Evolutionary conservation across 2,113 vertebrate species (phyloP).

Genomic region (Apistogramma diplotaenia): DNA sequence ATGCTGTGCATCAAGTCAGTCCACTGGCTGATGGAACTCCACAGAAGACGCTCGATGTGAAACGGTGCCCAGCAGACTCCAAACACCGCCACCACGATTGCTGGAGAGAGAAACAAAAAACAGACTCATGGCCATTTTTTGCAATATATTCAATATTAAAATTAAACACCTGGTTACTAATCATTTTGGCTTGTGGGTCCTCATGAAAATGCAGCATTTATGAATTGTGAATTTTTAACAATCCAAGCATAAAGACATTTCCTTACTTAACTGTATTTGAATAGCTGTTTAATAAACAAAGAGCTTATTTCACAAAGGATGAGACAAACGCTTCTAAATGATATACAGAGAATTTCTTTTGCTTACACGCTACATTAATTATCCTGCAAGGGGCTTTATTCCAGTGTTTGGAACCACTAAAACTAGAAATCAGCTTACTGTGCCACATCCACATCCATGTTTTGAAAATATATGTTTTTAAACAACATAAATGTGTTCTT

Average conservation of each 20-base stretch:
- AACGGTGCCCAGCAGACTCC: conserved; percentile 78
- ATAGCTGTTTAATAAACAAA: background rate
- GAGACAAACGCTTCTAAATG: background rate
- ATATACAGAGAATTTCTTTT: background rate
- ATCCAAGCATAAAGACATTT: background rate
- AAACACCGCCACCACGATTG: conserved; percentile 73
- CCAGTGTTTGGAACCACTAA: too few relatives aligned
- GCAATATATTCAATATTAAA: background rate
- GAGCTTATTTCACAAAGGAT: background rate
- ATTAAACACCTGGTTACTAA: background rate
- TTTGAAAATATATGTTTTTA: background rate
- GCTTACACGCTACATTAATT: background rate
- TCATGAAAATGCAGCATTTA: background rate
- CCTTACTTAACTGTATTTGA: background rate
- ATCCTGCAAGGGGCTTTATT: too few relatives aligned
- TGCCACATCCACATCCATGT: too few relatives aligned
- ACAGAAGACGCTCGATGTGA: conserved; percentile 76
- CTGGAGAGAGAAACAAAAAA: conserved; percentile 34
- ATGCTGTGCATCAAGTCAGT: conserved; percentile 73
- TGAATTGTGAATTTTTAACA: background rate
- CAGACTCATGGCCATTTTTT: background rate
- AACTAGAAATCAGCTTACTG: background rate
- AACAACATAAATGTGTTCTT: background rate
- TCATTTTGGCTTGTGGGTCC: background rate
- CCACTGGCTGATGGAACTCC: conserved; percentile 78